Conservation (phyloP, 2,888 invertebrate genomes). For the Corythucha ciliata region DNA sequence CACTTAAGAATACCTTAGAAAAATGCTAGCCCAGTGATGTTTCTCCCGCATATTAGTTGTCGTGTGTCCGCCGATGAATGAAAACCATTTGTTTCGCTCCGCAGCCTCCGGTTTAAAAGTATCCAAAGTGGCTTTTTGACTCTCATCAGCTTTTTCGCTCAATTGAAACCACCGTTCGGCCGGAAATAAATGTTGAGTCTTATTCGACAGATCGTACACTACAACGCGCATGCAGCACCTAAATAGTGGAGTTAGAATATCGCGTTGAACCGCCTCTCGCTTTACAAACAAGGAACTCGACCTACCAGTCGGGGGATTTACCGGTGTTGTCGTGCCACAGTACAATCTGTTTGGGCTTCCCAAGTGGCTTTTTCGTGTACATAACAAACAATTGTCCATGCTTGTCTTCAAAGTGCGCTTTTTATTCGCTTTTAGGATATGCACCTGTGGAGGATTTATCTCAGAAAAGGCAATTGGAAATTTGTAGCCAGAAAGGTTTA, state of each 20-base stretch:
- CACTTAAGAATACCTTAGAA: neutral
- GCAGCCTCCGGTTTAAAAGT: no score
- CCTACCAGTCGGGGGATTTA: neutral
- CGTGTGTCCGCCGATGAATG: neutral
- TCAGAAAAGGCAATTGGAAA: no score
- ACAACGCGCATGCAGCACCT: constrained; percentile 1
- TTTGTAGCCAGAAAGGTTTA: no score
- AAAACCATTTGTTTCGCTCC: neutral
- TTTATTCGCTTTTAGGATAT: no score
- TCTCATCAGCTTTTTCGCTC: neutral
- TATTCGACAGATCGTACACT: neutral
- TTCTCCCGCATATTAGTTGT: neutral
- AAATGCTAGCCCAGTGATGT: constrained; percentile 3
- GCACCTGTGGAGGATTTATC: no score
- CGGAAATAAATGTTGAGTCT: neutral
- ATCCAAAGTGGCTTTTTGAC: no score
- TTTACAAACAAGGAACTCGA: no score
- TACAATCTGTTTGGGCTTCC: neutral
- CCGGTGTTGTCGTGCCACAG: constrained; percentile 4
- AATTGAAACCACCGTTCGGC: constrained; percentile 5
- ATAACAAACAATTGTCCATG: no score
- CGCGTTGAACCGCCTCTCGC: no score
- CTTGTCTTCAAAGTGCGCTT: no score
- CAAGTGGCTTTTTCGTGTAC: constrained; percentile 3
- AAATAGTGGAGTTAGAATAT: no score